Evolutionary conservation across 2,113 vertebrate species (phyloP).

Genomic region (Daphoenositta chrysoptera): DNA sequence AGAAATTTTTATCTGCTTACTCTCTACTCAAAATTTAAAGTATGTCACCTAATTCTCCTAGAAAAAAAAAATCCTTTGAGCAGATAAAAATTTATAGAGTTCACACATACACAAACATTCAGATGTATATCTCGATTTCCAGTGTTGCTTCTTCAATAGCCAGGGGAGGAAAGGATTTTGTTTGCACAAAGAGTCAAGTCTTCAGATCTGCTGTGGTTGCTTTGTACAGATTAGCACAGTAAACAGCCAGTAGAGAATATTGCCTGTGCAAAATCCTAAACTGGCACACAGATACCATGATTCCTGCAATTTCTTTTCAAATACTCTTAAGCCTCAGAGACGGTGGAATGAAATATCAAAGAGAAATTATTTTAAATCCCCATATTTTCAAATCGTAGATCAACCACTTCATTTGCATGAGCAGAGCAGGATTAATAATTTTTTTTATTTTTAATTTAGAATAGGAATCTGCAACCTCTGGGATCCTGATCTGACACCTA

Average conservation of each 20-base stretch:
- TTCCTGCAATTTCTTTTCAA: neutral
- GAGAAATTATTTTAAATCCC: neutral
- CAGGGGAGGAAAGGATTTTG: neutral
- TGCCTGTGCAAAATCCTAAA: neutral
- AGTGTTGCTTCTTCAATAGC: neutral
- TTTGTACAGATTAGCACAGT: neutral
- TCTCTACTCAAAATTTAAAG: neutral
- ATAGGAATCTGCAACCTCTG: neutral
- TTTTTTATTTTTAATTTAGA: neutral
- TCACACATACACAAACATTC: neutral
- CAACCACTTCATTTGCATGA: neutral
- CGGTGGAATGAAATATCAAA: neutral
- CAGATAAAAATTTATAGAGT: neutral
- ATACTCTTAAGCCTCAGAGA: neutral
- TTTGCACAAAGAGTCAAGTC: neutral
- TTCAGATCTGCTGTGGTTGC: neutral
- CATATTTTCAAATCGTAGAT: neutral
- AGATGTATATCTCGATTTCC: neutral
- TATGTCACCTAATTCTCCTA: neutral
- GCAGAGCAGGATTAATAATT: neutral
- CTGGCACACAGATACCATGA: neutral
- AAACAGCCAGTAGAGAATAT: neutral
- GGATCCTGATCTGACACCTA: neutral
- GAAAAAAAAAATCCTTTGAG: neutral
- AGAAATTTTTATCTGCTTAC: neutral